These are phyloP conservation scores for Acanthurus leucopareius DNA, from an alignment of 2,797 vertebrate species.

Conservation along the genomic window DNA sequence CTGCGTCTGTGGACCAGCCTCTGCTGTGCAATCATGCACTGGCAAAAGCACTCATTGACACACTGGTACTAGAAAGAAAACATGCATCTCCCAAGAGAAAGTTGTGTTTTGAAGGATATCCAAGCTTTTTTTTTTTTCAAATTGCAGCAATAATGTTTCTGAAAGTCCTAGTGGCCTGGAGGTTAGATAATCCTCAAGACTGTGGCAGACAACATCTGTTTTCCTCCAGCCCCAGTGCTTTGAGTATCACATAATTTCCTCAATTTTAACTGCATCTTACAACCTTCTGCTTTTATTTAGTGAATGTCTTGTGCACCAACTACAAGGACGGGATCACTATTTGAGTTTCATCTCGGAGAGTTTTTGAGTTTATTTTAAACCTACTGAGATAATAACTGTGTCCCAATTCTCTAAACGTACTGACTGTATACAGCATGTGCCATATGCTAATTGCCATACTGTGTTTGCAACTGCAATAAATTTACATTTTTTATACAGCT, in stretches of 20 bases:
- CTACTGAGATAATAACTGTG: background rate
- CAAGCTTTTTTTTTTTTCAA: constrained; percentile 1
- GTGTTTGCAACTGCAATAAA: background rate
- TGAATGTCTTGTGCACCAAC: constrained; percentile 20
- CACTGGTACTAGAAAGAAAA: background rate
- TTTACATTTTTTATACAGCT: background rate
- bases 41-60: background rate
- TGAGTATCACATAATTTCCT: background rate
- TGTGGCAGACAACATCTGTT: constrained; percentile 27
- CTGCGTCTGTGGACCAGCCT: no score
- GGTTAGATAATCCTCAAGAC: constrained; percentile 20
- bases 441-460: background rate
- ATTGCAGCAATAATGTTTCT: constrained; percentile 21
- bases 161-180: constrained; percentile 28
- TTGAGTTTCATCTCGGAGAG: constrained; percentile 22
- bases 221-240: constrained; percentile 2
- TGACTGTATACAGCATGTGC: background rate
- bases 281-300: constrained; percentile 20
- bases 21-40: background rate
- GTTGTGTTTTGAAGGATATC: constrained; percentile 13
- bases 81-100: background rate
- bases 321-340: background rate
- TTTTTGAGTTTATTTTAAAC: constrained; percentile 14
- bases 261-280: constrained; percentile 1
- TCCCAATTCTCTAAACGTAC: background rate